These are phyloP conservation scores for Drosophila cracens DNA, from an alignment of 2,888 invertebrate genomes.

Conservation along the genomic window DNA sequence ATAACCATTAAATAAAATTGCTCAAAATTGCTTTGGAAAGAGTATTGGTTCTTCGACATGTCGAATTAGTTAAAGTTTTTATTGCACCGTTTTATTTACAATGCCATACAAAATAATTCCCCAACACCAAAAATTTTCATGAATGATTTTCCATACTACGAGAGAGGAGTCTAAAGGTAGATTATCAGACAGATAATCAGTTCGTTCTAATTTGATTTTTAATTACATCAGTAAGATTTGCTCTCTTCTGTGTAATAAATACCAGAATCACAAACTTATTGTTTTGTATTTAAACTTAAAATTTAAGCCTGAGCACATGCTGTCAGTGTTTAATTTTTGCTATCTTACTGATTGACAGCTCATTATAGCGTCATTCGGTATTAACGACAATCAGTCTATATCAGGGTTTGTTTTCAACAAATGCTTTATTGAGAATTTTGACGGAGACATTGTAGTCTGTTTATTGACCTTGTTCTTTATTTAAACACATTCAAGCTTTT, in stretches of 20 bases:
- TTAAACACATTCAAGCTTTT: not conserved
- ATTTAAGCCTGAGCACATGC: slow-evolving; percentile 2
- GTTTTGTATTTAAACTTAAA: not conserved
- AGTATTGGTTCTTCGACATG: not conserved
- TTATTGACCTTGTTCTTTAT: not conserved
- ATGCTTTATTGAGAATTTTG: no score
- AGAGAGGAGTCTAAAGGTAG: not conserved
- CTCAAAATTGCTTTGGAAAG: not conserved
- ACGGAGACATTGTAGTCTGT: not conserved
- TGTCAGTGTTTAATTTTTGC: slow-evolving; percentile 13
- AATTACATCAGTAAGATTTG: not conserved
- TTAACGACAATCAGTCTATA: not conserved
- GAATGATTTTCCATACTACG: slow-evolving; percentile 5
- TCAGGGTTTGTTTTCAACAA: not conserved
- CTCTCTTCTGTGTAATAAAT: not conserved
- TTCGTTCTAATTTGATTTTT: no score
- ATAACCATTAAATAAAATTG: not conserved
- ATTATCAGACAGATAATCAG: not conserved
- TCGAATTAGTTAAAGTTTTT: not conserved
- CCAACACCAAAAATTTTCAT: slow-evolving; percentile 5
- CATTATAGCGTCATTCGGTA: not conserved
- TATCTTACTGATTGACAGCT: slow-evolving; percentile 22
- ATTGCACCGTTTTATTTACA: slow-evolving; percentile 7
- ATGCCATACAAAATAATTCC: not conserved
- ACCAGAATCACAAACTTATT: not conserved